Evolutionary conservation across 2,797 vertebrate genomes (phyloP).

Genomic region (Cirrhinus molitorella): DNA sequence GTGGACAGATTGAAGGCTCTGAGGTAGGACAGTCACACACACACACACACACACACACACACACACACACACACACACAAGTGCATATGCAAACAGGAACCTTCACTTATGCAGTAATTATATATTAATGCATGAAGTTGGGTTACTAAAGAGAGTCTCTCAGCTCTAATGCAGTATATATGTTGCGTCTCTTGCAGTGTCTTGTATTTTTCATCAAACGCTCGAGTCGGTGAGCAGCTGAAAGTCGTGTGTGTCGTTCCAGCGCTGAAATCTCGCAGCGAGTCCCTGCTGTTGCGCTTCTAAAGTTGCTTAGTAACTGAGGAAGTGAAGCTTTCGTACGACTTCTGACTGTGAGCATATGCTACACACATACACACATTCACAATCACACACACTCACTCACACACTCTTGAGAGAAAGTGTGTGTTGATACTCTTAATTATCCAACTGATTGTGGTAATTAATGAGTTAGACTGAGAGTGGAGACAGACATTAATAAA

Average conservation of each 20-base stretch:
- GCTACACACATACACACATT: not conserved
- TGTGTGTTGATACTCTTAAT: slow-evolving; percentile 30
- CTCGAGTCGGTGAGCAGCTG: not conserved
- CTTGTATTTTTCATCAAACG: slow-evolving; percentile 27
- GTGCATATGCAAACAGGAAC: not conserved
- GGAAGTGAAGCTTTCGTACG: slow-evolving; percentile 23
- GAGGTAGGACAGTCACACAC: slow-evolving; percentile 10
- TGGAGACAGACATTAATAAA: slow-evolving; percentile 31
- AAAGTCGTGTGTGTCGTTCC: slow-evolving; percentile 10
- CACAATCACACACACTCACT: not conserved
- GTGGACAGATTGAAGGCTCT: not conserved
- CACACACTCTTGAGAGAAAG: not conserved
- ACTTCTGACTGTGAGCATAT: slow-evolving; percentile 45
- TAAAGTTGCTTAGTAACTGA: slow-evolving; percentile 45
- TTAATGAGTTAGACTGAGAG: slow-evolving; percentile 13
- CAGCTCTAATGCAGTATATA: slow-evolving; percentile 16
- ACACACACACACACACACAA: not conserved
- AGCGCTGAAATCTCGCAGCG: not conserved
- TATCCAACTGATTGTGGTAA: slow-evolving; percentile 8
- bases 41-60: not conserved
- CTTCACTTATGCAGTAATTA: not conserved
- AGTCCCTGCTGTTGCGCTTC: slow-evolving; percentile 24
- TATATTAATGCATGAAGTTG: slow-evolving; percentile 18
- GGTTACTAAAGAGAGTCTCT: not conserved
- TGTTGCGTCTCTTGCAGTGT: not conserved